Base-by-base conservation (phyloP, 2,797 vertebrate genomes). In the Pangasius mekongensis region DNA sequence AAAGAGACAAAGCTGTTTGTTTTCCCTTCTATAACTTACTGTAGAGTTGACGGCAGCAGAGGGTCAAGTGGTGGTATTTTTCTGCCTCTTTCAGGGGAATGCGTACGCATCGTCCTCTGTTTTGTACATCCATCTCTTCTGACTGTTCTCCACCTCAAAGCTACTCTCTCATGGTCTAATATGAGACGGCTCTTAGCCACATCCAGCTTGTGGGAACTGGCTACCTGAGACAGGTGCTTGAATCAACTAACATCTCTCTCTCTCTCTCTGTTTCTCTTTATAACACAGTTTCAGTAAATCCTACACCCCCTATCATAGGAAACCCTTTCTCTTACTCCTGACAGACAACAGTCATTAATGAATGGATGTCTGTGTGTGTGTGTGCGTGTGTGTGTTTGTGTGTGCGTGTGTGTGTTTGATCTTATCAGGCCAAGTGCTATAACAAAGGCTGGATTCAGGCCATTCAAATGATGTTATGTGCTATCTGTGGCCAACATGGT, bases 61-160 rank as follows among this genome's bases (percentile, higher is more conserved):
- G 90, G 24, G 73, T 87, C 60, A 91, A 86, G 36, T 3, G 76
- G 30, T 88, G 87, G 64, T 89, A 91, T 78, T 86, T 91, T 43
- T 92, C 90, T 58, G 58, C 86, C 81, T 90, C 89, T 66, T 66
- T 83, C 36, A 90, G 86, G 11, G 89, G 77, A 85, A 91, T 90
- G 24, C 60, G 85, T 3, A 87, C 54, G 0, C 16, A 20, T 77
- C 76, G 66, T 78, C 73, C 24, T 67, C 76, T 7, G 0, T 67
- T 89, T 77, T 82, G 33, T 78, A 71, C 20, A 58, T 90, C 84
- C 89, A 90, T 90, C 49, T 73, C 67, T 27, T 24, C 9, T 71
- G 47, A 69, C 49, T 36, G 18, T 22, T 14, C 83, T 24, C 10
- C 16, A 85, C 11, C 66, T 36, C 66, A 56, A 39, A 36, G 47